Conservation (phyloP, 92 coral and sea anemone genomes). For the Porites cylindrica region DNA sequence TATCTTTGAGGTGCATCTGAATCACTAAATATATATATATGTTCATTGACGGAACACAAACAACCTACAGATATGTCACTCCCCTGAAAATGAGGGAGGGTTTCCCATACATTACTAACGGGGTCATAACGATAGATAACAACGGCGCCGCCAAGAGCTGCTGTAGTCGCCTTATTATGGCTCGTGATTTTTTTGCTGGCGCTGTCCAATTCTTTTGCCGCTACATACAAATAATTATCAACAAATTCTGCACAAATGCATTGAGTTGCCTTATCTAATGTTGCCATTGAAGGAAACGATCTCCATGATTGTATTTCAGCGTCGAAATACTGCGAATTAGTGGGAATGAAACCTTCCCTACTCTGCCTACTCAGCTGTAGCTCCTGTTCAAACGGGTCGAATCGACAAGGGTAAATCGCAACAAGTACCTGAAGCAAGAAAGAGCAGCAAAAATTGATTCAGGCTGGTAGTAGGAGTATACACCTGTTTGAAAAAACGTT, state of each 20-base stretch:
- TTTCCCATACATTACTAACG: not conserved
- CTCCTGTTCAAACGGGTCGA: too few relatives aligned
- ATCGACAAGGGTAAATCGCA: too few relatives aligned
- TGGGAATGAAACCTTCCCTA: too few relatives aligned
- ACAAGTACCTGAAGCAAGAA: too few relatives aligned
- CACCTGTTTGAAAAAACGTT: too few relatives aligned
- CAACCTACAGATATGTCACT: not conserved
- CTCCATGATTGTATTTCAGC: constrained; percentile 1
- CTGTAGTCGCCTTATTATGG: too few relatives aligned
- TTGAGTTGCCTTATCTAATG: not conserved
- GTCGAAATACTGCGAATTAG: not conserved
- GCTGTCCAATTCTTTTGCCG: not conserved
- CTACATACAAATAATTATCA: constrained; percentile 17
- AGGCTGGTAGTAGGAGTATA: too few relatives aligned
- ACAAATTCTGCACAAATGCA: not conserved
- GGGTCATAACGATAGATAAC: constrained; percentile 3
- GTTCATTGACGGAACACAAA: not conserved
- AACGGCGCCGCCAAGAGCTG: too few relatives aligned
- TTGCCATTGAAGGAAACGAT: constrained; percentile 1
- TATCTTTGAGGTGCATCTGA: not conserved
- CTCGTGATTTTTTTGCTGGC: too few relatives aligned
- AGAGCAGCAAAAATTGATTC: too few relatives aligned
- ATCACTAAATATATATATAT: not conserved
- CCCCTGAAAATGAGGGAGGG: not conserved
- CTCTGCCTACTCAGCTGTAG: too few relatives aligned